Conservation (phyloP, 2,797 vertebrate species). For the Martes flavigula region DNA sequence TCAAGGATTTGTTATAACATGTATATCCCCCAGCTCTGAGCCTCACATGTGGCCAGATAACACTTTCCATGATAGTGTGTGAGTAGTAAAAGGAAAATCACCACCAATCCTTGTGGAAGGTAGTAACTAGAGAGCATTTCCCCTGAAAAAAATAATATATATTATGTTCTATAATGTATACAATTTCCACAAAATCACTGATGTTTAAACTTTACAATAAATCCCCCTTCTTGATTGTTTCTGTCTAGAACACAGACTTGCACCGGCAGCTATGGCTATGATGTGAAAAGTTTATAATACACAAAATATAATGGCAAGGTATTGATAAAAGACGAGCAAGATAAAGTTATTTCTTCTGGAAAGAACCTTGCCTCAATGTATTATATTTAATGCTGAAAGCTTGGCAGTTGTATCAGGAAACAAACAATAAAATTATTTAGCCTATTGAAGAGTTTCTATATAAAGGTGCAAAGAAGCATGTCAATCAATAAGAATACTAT, state of each 20-base stretch:
- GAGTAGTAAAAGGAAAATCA: background rate
- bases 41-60: background rate
- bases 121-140: background rate
- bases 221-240: background rate
- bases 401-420: background rate
- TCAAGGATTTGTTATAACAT: conserved; percentile 59
- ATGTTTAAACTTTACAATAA: background rate
- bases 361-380: background rate
- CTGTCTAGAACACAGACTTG: background rate
- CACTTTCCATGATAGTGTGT: background rate
- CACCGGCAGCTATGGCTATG: background rate
- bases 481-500: conserved; percentile 59
- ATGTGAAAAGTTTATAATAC: background rate
- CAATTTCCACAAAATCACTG: background rate
- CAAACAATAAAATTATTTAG: conserved; percentile 49
- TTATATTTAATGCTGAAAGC: background rate
- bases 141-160: background rate
- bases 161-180: background rate
- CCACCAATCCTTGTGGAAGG: background rate
- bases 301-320: background rate
- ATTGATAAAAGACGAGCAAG: background rate
- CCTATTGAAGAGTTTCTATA: background rate
- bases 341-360: background rate
- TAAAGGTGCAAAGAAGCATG: conserved; percentile 61
- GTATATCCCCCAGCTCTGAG: background rate